These are phyloP conservation scores for Salvelinus sp. DNA, from an alignment of 2,113 vertebrate species.

Conservation along the genomic window DNA sequence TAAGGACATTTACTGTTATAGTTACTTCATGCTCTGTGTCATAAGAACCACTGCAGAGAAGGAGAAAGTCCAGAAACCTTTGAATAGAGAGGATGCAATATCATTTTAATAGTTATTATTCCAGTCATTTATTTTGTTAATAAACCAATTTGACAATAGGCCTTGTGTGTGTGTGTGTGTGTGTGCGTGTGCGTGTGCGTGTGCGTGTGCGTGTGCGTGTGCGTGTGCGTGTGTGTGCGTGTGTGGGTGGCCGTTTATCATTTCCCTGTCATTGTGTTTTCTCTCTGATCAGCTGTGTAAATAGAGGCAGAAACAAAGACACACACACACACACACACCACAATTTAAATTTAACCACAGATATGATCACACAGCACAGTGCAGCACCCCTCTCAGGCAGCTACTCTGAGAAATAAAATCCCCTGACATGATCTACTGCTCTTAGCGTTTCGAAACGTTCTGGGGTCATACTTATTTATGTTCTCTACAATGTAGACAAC, in stretches of 20 bases:
- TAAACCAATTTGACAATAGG: not conserved
- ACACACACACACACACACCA: not conserved
- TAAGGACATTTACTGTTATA: no score
- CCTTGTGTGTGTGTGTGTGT: not conserved
- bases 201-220: not conserved
- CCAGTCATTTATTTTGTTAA: not conserved
- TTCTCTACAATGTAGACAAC: constrained; percentile 31
- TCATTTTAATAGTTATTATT: not conserved
- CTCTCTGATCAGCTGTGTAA: not conserved
- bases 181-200: no score
- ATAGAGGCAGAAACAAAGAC: not conserved
- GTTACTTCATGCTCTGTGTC: not conserved
- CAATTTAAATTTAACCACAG: constrained; percentile 29
- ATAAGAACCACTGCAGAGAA: not conserved
- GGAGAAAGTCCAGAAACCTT: not conserved
- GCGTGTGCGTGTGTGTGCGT: not conserved
- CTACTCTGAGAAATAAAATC: constrained; percentile 54
- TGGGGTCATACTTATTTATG: constrained; percentile 26
- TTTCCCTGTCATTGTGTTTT: not conserved
- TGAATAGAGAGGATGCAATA: constrained; percentile 6
- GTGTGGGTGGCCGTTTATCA: not conserved
- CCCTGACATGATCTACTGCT: constrained; percentile 53
- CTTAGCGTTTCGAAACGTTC: constrained; percentile 38
- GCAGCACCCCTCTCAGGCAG: constrained; percentile 55
- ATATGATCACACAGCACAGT: constrained; percentile 58